Base-by-base conservation (phyloP, 2,797 vertebrate genomes). In the Malacoctenus gilli region DNA sequence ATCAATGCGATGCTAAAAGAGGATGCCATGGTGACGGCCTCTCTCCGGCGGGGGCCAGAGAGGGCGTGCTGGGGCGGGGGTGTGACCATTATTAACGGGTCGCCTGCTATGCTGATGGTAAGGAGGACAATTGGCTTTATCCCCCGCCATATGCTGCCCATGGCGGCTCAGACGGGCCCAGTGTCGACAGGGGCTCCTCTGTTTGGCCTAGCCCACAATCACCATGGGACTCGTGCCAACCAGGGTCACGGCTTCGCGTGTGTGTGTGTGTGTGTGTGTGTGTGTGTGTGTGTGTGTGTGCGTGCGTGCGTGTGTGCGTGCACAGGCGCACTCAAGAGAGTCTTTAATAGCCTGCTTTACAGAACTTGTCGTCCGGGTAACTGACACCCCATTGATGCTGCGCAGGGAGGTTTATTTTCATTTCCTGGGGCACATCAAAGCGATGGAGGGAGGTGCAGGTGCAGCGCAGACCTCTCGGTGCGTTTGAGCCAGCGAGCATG, bases 1-100 rank as follows among this genome's bases (percentile, higher is more conserved):
- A 91, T 90, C 89, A 89, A 84, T 81, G 84, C 65, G 75, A 67
- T 84, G 79, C 72, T 87, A 85, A 90, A 85, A 79, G 79, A 87
- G 75, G 85, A 75, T 80, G 61, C 75, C 82, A 83, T 85, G 86
- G 83, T 71, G 85, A 87, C 75, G 85, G 83, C 70, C 76, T 74
- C 70, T 82, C 38, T 83, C 82, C 73, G 39, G 54, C 2, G 66
- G 82, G 87, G 85, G 79, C 80, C 80, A 77, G 74, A 75, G 86
- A 77, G 79, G 84, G 86, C 88, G 84, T 91, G 81, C 82, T 87
- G 84, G 65, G 80, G 80, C 30, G 82, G 75, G 88, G 91, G 91
- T 93, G 90, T 91, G 89, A 92, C 85, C 87, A 92, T 93, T 93
- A 92, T 93, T 92, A 92, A 89, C 86, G 72, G 89, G 81, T 90